These are phyloP conservation scores for Apteryx mantelli DNA, from an alignment of 2,113 vertebrate genomes.

Conservation along the genomic window DNA sequence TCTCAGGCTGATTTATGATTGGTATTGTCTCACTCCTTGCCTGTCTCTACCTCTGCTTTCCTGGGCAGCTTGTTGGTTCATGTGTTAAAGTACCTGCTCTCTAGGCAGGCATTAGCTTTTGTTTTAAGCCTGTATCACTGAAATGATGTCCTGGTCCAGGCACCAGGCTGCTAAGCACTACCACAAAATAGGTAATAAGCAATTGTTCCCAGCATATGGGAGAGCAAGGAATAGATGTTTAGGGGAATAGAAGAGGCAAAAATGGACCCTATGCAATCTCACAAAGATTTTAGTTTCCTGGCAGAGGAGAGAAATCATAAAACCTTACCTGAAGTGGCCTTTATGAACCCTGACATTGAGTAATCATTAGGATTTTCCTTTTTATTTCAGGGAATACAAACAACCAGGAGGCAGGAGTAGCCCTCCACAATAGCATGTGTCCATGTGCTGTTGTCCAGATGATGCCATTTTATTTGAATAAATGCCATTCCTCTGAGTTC, in stretches of 20 bases:
- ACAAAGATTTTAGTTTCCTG: background rate
- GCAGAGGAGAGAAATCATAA: background rate
- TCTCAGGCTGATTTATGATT: no score
- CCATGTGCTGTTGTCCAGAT: background rate
- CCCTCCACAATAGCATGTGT: background rate
- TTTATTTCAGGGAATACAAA: background rate
- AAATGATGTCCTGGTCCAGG: background rate
- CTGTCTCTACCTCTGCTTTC: no score
- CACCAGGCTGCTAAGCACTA: background rate
- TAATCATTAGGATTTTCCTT: background rate
- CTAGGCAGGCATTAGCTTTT: no score
- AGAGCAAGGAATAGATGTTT: background rate
- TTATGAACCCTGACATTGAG: background rate
- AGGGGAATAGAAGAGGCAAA: background rate
- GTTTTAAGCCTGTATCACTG: no score
- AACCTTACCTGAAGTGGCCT: background rate
- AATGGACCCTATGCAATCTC: background rate
- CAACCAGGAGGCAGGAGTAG: background rate
- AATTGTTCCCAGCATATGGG: background rate
- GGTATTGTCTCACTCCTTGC: no score
- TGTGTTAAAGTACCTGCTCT: no score
- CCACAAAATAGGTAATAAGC: background rate
- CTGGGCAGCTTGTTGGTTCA: no score
- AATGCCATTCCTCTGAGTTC: background rate
- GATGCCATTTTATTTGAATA: background rate